These are phyloP conservation scores for Distichodus sexfasciatus DNA, from an alignment of 2,797 vertebrate genomes.

Conservation along the genomic window DNA sequence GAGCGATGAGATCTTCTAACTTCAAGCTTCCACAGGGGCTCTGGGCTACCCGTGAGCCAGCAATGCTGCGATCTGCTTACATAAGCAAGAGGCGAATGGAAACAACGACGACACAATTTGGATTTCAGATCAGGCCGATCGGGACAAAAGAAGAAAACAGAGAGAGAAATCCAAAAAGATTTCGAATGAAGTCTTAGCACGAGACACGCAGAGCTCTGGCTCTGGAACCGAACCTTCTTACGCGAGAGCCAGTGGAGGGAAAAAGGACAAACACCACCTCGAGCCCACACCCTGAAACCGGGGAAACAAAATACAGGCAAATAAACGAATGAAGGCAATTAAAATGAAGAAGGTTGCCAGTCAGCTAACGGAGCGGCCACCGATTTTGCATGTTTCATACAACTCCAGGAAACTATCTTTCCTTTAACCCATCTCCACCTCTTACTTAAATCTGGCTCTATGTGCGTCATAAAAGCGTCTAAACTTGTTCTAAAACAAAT, in stretches of 20 bases:
- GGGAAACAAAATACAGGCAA: conserved; percentile 67
- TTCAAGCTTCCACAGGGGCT: conserved; percentile 4
- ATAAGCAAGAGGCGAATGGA: conserved; percentile 13
- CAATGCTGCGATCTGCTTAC: conserved; percentile 31
- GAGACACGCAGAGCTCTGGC: conserved; percentile 47
- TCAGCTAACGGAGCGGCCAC: not conserved
- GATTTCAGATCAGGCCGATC: too few species aligned
- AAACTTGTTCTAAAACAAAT: conserved; percentile 4
- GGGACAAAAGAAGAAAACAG: not conserved
- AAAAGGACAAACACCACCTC: conserved; percentile 31
- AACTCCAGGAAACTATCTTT: not conserved
- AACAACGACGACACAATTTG: conserved; percentile 16
- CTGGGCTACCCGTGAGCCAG: not conserved
- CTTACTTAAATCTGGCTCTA: not conserved
- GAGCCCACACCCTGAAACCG: conserved; percentile 57
- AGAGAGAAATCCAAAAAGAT: conserved; percentile 53
- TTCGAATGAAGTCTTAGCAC: conserved; percentile 55
- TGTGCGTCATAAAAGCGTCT: not conserved
- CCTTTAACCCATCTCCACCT: not conserved
- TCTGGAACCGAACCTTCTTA: conserved; percentile 7
- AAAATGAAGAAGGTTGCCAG: conserved; percentile 16
- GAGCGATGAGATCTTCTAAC: not conserved
- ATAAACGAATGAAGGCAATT: conserved; percentile 50
- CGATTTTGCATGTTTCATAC: not conserved
- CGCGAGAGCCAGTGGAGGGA: conserved; percentile 42